phyloP scores from a whole-genome alignment of 2,113 vertebrate species.

The Coptodon rendalli region DNA sequence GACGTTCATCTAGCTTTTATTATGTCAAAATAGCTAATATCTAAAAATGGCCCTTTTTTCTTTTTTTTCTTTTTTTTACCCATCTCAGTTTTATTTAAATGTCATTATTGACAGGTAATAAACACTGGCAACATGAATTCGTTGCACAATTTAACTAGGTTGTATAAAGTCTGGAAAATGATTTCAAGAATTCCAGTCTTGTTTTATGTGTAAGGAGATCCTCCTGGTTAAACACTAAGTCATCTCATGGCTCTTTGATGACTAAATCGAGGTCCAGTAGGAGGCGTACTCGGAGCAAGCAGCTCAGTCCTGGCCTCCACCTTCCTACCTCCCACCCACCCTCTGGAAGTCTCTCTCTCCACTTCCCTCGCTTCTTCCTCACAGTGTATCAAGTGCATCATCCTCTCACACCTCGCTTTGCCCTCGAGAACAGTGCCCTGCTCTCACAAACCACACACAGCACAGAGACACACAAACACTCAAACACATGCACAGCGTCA shows the following conservation, averaged over 20 bases:
- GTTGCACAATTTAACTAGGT: not conserved
- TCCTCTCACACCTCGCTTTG: constrained; percentile 67
- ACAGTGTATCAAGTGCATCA: constrained; percentile 73
- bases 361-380: constrained; percentile 57
- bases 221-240: not conserved
- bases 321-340: constrained; percentile 18
- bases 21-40: not conserved
- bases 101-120: not conserved
- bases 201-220: not conserved
- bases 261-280: constrained; percentile 51
- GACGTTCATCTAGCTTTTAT: not conserved
- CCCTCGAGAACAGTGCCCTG: constrained; percentile 63
- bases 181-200: not conserved
- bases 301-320: constrained; percentile 17
- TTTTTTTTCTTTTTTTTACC: rapidly evolving
- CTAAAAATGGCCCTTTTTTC: not conserved
- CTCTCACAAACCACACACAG: constrained; percentile 12
- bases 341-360: constrained; percentile 28
- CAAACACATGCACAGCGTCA: constrained; percentile 14
- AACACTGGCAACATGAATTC: not conserved
- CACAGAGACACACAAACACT: not conserved
- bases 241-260: not conserved
- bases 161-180: not conserved
- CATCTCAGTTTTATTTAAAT: not conserved
- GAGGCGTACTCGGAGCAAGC: constrained; percentile 54